Conservation (phyloP, 2,797 vertebrate species). For the Protonibea diacanthus region DNA sequence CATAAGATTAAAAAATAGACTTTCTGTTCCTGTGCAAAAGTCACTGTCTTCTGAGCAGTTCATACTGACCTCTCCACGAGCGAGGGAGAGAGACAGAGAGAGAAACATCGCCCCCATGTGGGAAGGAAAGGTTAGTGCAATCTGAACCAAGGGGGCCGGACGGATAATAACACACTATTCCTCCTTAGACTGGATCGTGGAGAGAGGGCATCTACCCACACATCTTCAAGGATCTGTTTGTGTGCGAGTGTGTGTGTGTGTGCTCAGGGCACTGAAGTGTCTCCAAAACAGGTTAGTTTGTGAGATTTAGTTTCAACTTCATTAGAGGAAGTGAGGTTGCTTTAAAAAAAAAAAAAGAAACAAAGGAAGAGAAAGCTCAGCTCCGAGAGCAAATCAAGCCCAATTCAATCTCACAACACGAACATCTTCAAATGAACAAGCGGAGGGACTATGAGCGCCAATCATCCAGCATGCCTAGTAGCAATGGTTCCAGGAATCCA, state of each 20-base stretch:
- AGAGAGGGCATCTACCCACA: not conserved
- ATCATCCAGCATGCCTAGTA: constrained; percentile 73
- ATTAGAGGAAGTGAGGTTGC: constrained; percentile 26
- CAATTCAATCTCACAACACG: constrained; percentile 54
- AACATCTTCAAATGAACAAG: constrained; percentile 55
- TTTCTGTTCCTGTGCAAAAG: constrained; percentile 74
- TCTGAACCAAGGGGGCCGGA: constrained; percentile 70
- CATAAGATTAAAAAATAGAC: constrained; percentile 79
- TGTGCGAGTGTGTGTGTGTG: constrained; percentile 5
- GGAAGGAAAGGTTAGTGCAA: constrained; percentile 77
- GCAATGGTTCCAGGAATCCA: constrained; percentile 63
- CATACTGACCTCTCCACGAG: constrained; percentile 28
- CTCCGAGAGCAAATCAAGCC: constrained; percentile 27
- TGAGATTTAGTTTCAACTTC: constrained; percentile 39
- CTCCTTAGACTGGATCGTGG: constrained; percentile 30
- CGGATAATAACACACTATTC: constrained; percentile 50
- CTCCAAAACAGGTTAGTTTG: constrained; percentile 28
- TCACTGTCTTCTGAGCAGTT: constrained; percentile 65
- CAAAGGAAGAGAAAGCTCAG: constrained; percentile 21
- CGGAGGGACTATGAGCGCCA: constrained; percentile 47
- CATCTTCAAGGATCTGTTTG: constrained; percentile 21
- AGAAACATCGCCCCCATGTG: constrained; percentile 67
- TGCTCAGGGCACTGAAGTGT: constrained; percentile 37
- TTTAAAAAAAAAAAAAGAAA: constrained; percentile 9
- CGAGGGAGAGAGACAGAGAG: constrained; percentile 31